phyloP scores from a whole-genome alignment of 2,113 vertebrate species.

The Parotia lawesii region DNA sequence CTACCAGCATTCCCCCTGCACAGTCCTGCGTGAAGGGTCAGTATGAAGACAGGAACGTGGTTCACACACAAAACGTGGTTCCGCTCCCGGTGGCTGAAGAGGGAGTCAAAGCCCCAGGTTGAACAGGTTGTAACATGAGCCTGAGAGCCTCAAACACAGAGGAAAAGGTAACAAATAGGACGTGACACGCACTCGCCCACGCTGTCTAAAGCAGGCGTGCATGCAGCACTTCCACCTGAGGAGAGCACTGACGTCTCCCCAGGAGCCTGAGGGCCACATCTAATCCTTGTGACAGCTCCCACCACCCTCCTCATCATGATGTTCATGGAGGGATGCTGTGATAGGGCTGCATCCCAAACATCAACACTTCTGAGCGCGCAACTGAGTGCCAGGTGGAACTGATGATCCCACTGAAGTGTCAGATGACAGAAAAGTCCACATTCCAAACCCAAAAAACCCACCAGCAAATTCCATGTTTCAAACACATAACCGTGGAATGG shows the following conservation, averaged over 20 bases:
- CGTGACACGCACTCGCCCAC: background rate
- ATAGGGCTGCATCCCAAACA: background rate
- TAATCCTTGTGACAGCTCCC: background rate
- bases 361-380: accelerated
- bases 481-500: background rate
- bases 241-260: background rate
- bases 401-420: accelerated
- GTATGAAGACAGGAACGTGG: too few relatives aligned
- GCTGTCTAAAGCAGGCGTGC: background rate
- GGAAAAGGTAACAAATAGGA: background rate
- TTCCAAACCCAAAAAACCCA: background rate
- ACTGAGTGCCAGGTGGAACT: background rate
- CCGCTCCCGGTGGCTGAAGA: background rate
- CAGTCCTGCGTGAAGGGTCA: background rate
- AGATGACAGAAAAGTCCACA: background rate
- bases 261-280: background rate
- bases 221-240: background rate
- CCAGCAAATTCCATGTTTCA: background rate
- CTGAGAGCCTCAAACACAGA: background rate
- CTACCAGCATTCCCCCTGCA: background rate
- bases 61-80: accelerated
- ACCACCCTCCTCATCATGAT: background rate
- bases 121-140: background rate
- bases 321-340: background rate
- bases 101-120: background rate